Evolutionary conservation across 2,113 vertebrate species (phyloP), one percentile per base, ranked within the genome.

Genomic region (Sinocyclocheilus anshuiensis): DNA sequence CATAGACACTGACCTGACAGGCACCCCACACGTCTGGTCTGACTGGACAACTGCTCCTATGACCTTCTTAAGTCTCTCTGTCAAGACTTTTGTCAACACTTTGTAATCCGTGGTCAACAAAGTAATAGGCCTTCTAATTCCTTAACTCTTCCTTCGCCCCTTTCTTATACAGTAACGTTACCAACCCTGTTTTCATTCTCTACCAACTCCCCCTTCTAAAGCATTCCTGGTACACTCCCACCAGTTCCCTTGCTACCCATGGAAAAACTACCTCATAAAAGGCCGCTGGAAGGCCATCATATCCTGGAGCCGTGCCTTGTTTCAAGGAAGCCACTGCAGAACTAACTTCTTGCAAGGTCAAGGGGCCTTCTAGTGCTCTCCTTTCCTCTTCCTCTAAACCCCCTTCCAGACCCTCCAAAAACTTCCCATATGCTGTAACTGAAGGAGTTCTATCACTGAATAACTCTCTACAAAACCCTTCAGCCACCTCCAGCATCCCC

Each of bases 31-130:
- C 0, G 75, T 77, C 13, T 79, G 15, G 10, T 74, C 71, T 20
- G 36, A 0, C 39, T 33, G 81, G 3, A 77, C 26, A 13, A 75
- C 72, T 6, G 10, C 11, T 18, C 29, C n/a, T 20, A 87, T 78
- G 3, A 84, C 75, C 3, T 4, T 20, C 15, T 65, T 15, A 20
- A 87, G 9, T 6, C 81, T 45, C 2, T 22, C 24, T 0, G 61
- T 50, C 9, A 87, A 2, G 1, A 26, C 59, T 10, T 87, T 83
- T 3, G 86, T 81, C 13, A 84, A 3, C 0, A 87, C 10, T 13
- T 83, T 87, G 3, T 87, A 76, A 4, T 87, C 86, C 0, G 22
- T 11, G 0, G 18, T 67, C 6, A 87, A 16, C 4, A 87, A n/a
- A 0, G 81, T 83, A 4, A 87, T 83, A 0, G 86, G 86, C 39